A percentile compares a stretch with the other conserved stretches of the same genome.
phyloP scores from a whole-genome alignment of 2,113 vertebrate species.

The Thermophis baileyi region DNA sequence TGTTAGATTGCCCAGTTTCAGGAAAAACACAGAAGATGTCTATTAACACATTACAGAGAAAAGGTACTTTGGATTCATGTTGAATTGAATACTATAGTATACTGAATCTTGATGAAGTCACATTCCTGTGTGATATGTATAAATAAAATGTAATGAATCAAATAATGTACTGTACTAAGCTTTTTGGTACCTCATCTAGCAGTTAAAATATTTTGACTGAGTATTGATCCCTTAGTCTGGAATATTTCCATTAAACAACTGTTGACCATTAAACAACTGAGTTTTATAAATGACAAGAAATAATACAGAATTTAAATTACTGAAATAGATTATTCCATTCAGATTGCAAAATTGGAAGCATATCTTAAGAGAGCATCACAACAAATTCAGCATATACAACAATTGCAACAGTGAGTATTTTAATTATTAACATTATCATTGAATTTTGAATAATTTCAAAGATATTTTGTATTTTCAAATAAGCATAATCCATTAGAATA shows the following conservation, averaged over 20 bases:
- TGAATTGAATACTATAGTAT: background rate
- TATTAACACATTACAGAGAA: slow-evolving; percentile 75
- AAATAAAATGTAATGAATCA: background rate
- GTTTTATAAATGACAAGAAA: background rate
- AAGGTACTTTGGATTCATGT: slow-evolving; percentile 67
- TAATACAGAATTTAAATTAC: background rate
- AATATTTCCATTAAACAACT: background rate
- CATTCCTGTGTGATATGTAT: background rate
- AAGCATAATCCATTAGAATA: background rate
- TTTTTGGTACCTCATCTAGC: background rate
- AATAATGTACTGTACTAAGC: background rate
- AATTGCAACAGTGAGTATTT: slow-evolving; percentile 77
- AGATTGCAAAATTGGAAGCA: slow-evolving; percentile 81
- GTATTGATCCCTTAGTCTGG: background rate
- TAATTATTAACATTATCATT: background rate
- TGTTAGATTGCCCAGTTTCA: slow-evolving; percentile 85
- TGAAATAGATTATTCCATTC: slow-evolving; percentile 28
- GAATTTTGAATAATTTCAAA: background rate
- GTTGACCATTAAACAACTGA: background rate
- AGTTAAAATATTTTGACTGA: background rate
- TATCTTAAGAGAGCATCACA: slow-evolving; percentile 72
- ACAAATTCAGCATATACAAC: slow-evolving; percentile 74
- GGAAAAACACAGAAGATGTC: slow-evolving; percentile 78
- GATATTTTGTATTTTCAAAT: background rate
- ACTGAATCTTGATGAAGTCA: background rate